Conservation (phyloP, 1,140 invertebrate genomes). For the Globodera rostochiensis region DNA sequence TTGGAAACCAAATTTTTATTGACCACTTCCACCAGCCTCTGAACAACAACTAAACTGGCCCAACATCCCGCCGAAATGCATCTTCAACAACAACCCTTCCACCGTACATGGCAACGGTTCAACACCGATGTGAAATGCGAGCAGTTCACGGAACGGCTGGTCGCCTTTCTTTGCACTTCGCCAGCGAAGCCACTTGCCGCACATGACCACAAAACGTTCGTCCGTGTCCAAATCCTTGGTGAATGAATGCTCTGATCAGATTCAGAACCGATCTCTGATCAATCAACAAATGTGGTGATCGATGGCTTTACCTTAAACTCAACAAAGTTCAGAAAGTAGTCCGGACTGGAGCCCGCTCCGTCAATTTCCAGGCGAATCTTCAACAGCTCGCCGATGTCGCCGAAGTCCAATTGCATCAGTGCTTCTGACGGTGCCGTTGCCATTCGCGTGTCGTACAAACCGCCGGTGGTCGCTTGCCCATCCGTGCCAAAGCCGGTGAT, state of each 20-base stretch:
- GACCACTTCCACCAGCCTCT: too few species aligned
- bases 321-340: conserved; percentile 45
- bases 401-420: conserved; percentile 50
- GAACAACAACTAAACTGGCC: too few species aligned
- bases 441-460: conserved; percentile 45
- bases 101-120: conserved; percentile 45
- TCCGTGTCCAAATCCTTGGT: conserved; percentile 51
- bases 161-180: conserved; percentile 45
- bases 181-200: conserved; percentile 51
- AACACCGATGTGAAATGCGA: conserved; percentile 49
- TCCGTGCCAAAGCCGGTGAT: conserved; percentile 50
- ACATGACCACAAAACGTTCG: conserved; percentile 48
- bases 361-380: conserved; percentile 50
- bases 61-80: too few species aligned
- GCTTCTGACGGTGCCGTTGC: conserved; percentile 46
- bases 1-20: too few species aligned
- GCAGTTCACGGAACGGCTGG: conserved; percentile 50
- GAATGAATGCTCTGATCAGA: not conserved
- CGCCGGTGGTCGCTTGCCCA: conserved; percentile 27
- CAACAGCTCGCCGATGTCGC: conserved; percentile 51
- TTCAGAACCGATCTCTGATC: not conserved
- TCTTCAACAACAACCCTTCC: too few species aligned
- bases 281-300: not conserved
- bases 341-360: conserved; percentile 40
- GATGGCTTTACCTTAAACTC: conserved; percentile 22